A percentile compares a stretch with the other conserved stretches of the same genome.
phyloP scores from a whole-genome alignment of 1,140 invertebrate species.

The Aplysia californica region DNA sequence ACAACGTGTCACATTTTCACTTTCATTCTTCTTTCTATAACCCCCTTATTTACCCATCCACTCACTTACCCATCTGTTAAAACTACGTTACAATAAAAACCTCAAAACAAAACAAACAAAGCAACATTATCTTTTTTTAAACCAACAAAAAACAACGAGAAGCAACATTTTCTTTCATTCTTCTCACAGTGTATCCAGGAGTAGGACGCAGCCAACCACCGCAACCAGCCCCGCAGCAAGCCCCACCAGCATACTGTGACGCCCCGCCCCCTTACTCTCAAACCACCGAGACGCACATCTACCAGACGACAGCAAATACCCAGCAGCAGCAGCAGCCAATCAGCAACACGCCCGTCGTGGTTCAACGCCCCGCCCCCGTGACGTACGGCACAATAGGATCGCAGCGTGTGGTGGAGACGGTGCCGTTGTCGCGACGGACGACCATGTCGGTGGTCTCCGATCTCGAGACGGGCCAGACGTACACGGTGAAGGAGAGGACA shows the following conservation, averaged over 20 bases:
- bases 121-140: too few relatives aligned
- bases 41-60: too few relatives aligned
- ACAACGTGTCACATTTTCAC: too few relatives aligned
- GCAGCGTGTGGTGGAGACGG: not conserved
- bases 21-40: too few relatives aligned
- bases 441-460: not conserved
- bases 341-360: not conserved
- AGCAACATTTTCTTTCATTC: too few relatives aligned
- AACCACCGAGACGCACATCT: not conserved
- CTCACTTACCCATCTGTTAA: too few relatives aligned
- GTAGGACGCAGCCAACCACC: not conserved
- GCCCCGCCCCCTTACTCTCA: not conserved
- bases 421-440: not conserved
- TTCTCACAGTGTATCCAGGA: not conserved
- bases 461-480: constrained; percentile 12
- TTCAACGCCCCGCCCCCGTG: not conserved
- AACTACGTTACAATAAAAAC: too few relatives aligned
- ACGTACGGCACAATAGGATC: not conserved
- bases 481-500: not conserved
- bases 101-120: too few relatives aligned
- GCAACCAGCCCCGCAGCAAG: not conserved
- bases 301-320: not conserved
- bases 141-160: too few relatives aligned
- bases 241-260: not conserved
- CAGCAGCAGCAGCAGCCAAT: not conserved